Percentiles rank a stretch among this genome's conserved stretches.
phyloP scores from a whole-genome alignment of 2,888 invertebrate species.

The Galerucella calmariensis region DNA sequence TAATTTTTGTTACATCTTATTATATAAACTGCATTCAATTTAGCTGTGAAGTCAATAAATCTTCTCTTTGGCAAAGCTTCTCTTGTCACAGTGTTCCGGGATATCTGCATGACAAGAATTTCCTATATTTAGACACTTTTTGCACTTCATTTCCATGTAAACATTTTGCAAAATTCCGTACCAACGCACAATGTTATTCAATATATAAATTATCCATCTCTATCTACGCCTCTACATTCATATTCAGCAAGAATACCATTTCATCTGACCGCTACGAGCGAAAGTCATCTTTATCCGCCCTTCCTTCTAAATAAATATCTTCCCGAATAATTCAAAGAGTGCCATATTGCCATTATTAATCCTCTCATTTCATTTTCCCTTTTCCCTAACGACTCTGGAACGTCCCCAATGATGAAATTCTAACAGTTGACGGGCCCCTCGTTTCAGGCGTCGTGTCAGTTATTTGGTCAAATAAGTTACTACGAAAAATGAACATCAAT shows the following conservation, averaged over 20 bases:
- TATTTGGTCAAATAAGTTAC: constrained; percentile 19
- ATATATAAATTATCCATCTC: no score
- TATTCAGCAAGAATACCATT: background rate
- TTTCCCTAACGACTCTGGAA: constrained; percentile 11
- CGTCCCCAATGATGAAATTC: constrained; percentile 28
- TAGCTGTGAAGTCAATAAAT: no score
- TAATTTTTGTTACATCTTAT: no score
- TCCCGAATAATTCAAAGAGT: constrained; percentile 33
- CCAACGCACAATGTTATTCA: no score
- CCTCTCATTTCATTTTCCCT: constrained; percentile 34
- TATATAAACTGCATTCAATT: no score
- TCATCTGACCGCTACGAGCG: background rate
- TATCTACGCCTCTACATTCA: background rate
- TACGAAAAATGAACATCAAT: constrained; percentile 1
- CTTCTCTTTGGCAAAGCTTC: no score
- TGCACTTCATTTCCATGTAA: no score
- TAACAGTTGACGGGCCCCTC: constrained; percentile 19
- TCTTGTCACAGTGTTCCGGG: no score
- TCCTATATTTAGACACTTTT: no score
- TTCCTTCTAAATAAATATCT: constrained; percentile 25
- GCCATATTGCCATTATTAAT: constrained; percentile 38
- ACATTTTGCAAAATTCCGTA: no score
- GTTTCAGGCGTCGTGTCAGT: background rate
- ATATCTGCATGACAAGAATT: no score
- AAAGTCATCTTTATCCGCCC: constrained; percentile 12